Base-by-base conservation (phyloP, 1,140 invertebrate genomes). In the Penaeus vannamei region DNA sequence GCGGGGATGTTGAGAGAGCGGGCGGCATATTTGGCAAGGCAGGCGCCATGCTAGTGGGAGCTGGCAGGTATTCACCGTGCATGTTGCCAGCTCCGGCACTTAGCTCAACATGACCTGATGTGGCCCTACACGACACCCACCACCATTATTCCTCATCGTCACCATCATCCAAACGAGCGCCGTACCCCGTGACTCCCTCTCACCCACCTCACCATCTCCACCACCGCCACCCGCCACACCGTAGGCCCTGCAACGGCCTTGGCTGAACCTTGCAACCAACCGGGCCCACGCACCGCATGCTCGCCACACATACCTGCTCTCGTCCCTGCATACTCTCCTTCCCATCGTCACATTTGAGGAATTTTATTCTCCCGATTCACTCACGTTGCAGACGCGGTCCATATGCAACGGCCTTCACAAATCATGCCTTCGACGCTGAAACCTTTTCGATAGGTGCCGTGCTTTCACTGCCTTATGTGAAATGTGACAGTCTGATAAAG, bases 221-320 rank as follows among this genome's bases (percentile, higher is more conserved):
- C 36, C 82, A n/a, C 66, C 62, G 82, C 61, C 87, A 89, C 83
- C 79, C 87, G 72, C 59, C 81, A 89, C 82, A 89, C 87, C 87
- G 87, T 89, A 84, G 87, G 87, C 87, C 69, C 87, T 89, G 82
- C 87, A 89, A 89, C 87, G 87, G 87, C 87, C 87, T 89, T 89
- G 87, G 82, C 69, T 85, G 83, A 89, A 89, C 87, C 87, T 89
- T 89, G 82, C 79, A 87, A 77, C 82, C 84, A 69, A 81, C 26
- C 77, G 61, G 64, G 62, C 80, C 32, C 86, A 62, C 79, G 83
- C 61, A 66, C 62, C 62, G 61, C 62, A 62, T 29, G 72, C 53
- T 69, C 87, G 26, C n/a, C 60, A 84, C 81, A 32, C 81, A 23
- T 22, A 36, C 32, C 32, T 22, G 29, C 46, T 36, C 32, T 29